These are phyloP conservation scores for Panthera uncia DNA, from an alignment of 2,113 vertebrate genomes.

Conservation along the genomic window DNA sequence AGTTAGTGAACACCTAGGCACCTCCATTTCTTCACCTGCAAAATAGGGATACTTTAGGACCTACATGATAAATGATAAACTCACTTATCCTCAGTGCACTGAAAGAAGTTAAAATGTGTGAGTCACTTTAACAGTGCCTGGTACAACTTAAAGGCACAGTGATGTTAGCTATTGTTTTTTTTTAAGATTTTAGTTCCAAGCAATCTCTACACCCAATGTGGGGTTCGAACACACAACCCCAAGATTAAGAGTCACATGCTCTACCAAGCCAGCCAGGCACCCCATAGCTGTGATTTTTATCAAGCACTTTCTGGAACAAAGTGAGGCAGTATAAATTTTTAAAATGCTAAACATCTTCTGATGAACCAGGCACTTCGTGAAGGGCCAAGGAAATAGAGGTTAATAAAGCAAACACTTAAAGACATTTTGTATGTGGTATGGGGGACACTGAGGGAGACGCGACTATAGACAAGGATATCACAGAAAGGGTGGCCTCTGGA, in stretches of 20 bases:
- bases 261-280: not conserved
- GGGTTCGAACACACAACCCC: not conserved
- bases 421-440: not conserved
- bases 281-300: conserved; percentile 10
- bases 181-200: not conserved
- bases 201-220: not conserved
- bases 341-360: not conserved
- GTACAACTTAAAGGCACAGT: not conserved
- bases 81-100: not conserved
- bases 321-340: not conserved
- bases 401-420: not conserved
- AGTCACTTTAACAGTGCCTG: not conserved
- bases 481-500: not conserved
- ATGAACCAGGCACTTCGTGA: not conserved
- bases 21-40: not conserved
- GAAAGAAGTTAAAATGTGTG: not conserved
- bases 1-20: not conserved
- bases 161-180: not conserved
- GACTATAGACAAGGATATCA: not conserved
- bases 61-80: not conserved
- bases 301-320: conserved; percentile 27
- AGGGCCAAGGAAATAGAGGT: not conserved
- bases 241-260: not conserved
- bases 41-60: not conserved
- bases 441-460: not conserved